Percentiles rank a stretch among this genome's conserved stretches.
phyloP scores from a whole-genome alignment of 2,888 invertebrate genomes.

The Drosophila anceps region DNA sequence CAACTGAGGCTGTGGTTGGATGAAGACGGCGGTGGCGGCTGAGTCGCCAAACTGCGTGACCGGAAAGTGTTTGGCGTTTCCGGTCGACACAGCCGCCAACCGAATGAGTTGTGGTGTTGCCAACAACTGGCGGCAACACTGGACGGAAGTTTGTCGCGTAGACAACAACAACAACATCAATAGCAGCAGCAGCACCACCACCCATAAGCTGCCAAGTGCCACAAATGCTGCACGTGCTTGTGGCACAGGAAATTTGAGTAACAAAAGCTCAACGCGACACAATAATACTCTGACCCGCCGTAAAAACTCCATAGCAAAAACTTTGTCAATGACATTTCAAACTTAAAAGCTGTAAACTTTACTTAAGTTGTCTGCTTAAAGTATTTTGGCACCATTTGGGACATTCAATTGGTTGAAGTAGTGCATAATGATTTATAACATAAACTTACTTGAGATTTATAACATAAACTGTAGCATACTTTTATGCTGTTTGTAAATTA shows the following conservation, averaged over 20 bases:
- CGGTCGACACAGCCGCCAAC: conserved; percentile 62
- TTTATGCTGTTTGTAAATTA: not conserved
- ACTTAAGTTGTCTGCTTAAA: not conserved
- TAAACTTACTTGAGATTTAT: not conserved
- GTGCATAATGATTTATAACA: not conserved
- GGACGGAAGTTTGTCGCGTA: conserved; percentile 62
- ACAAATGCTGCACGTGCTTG: conserved; percentile 46
- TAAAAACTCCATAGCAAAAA: not conserved
- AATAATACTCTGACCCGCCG: conserved; percentile 13
- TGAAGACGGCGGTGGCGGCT: conserved; percentile 10
- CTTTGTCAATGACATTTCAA: not conserved
- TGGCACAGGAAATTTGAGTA: conserved; percentile 33
- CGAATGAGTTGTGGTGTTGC: conserved; percentile 31
- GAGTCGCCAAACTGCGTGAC: conserved; percentile 67
- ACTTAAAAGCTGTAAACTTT: not conserved
- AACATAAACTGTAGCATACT: not conserved
- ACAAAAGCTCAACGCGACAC: conserved; percentile 25
- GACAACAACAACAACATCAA: conserved; percentile 53
- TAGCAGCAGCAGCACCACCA: conserved; percentile 24
- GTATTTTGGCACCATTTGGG: not conserved
- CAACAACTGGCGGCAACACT: conserved; percentile 37
- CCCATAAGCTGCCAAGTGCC: conserved; percentile 28
- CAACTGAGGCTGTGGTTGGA: conserved; percentile 7
- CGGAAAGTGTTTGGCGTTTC: conserved; percentile 75
- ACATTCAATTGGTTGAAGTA: not conserved